Base-by-base conservation (phyloP, 1,140 invertebrate species). In the Zelostemma sp. region DNA sequence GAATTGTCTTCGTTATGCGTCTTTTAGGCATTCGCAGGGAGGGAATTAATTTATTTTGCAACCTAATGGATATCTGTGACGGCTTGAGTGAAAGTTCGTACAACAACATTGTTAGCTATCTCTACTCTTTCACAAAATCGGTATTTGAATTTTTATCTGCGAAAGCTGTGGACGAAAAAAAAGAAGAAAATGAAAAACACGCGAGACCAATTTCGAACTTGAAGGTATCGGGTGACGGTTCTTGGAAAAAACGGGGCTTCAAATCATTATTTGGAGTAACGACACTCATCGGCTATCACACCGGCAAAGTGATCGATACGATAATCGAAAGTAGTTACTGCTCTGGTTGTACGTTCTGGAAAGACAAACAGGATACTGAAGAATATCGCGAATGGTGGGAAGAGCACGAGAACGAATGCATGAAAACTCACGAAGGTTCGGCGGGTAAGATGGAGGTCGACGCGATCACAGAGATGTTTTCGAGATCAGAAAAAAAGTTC, bases 391-490 rank as follows among this genome's bases (percentile, higher is more conserved):
- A 14, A n/a, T 57, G 25, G 28, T 38, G 14, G 31, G 43, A 57
- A 14, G 9, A n/a, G 16, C n/a, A 55, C 14, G 25, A 4, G 4
- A 25, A 31, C n/a, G 53, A 55, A 16, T 55, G 53, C 16, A 6
- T 11, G 6, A 12, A 16, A 17, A 57, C 46, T n/a, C 56, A 59
- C 12, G 19, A 49, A 33, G 17, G 56, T 11, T 50, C 33, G 5
- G 33, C 18, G 25, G 31, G 45, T 15, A 48, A 59, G 31, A 59
- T 50, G 18, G 46, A 43, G 40, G 35, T 59, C 1, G 56, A 50
- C 38, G 1, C n/a, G 1, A 43, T 59, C 11, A 6, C 50, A 2
- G 46, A 54, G 41, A 68, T 71, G 19, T 71, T 63, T 38, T 14
- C 9, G 5, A 9, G 54, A 15, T 63, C 63, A 28, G 31, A 45